phyloP scores from a whole-genome alignment of 2,113 vertebrate species.

The Odocoileus hemionus region DNA sequence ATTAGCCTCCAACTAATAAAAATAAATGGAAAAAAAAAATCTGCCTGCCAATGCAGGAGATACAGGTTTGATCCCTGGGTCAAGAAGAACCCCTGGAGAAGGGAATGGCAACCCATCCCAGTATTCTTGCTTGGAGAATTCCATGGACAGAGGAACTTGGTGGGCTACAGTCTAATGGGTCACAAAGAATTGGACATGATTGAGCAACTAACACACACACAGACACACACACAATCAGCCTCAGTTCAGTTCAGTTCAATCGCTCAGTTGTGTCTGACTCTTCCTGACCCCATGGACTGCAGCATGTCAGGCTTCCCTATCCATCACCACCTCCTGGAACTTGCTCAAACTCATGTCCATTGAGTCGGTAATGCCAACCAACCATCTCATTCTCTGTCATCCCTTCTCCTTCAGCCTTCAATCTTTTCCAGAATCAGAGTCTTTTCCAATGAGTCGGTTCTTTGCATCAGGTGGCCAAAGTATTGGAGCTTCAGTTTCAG shows the following conservation, averaged over 20 bases:
- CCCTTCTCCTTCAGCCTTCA: background rate
- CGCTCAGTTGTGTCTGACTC: fast-evolving
- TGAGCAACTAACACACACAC: background rate
- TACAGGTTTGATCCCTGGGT: background rate
- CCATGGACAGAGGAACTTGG: background rate
- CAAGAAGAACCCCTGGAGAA: background rate
- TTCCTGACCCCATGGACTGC: background rate
- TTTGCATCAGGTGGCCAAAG: background rate
- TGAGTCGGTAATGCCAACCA: background rate
- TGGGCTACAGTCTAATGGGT: background rate
- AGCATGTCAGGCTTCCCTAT: background rate
- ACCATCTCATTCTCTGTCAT: background rate
- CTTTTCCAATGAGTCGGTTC: background rate
- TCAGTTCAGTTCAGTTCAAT: background rate
- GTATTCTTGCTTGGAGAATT: background rate
- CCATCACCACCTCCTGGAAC: background rate
- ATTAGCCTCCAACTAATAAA: too few species aligned
- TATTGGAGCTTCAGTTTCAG: background rate
- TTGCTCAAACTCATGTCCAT: background rate
- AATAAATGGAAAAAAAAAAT: too few species aligned
- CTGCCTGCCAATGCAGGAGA: background rate
- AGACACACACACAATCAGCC: background rate
- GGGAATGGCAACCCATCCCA: background rate
- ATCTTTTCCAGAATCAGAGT: background rate
- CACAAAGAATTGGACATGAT: background rate